phyloP scores from a whole-genome alignment of 1,140 invertebrate species.

The Cotesia vestalis region DNA sequence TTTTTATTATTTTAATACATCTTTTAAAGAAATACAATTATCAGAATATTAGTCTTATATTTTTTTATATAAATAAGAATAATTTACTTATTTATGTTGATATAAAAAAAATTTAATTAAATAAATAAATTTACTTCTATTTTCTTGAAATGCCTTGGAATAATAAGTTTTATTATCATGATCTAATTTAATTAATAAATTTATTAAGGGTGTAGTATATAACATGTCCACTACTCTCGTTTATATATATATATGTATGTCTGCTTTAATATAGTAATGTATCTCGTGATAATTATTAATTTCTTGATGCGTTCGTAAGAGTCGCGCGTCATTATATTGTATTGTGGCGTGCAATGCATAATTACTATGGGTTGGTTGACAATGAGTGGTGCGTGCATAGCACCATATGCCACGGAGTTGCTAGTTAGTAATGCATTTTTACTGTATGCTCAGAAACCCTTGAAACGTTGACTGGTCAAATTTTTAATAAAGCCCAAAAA shows the following conservation, averaged over 20 bases:
- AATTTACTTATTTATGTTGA: too few relatives aligned
- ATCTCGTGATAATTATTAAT: slow-evolving; percentile 64
- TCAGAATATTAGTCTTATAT: too few relatives aligned
- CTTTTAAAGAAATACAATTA: too few relatives aligned
- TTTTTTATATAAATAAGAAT: too few relatives aligned
- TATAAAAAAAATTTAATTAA: too few relatives aligned
- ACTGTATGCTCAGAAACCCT: too few relatives aligned
- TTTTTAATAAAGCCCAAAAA: too few relatives aligned
- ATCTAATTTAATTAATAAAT: slow-evolving; percentile 16
- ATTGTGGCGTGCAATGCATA: slow-evolving; percentile 63
- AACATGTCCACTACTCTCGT: slow-evolving; percentile 19
- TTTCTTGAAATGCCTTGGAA: too few relatives aligned
- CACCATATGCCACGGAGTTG: slow-evolving; percentile 58
- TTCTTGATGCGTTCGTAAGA: slow-evolving; percentile 63
- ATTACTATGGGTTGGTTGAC: slow-evolving; percentile 58
- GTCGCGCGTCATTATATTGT: slow-evolving; percentile 57
- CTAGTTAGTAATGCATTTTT: slow-evolving; percentile 60
- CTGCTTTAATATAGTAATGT: slow-evolving; percentile 37
- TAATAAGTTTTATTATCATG: slow-evolving; percentile 4
- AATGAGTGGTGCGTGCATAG: slow-evolving; percentile 59
- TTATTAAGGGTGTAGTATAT: neutral
- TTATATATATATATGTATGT: slow-evolving; percentile 44
- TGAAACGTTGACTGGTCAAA: too few relatives aligned
- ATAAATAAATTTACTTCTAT: too few relatives aligned
- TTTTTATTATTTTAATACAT: neutral